These are phyloP conservation scores for Gnathonemus longibarbis DNA, from an alignment of 2,113 vertebrate genomes.

Conservation along the genomic window DNA sequence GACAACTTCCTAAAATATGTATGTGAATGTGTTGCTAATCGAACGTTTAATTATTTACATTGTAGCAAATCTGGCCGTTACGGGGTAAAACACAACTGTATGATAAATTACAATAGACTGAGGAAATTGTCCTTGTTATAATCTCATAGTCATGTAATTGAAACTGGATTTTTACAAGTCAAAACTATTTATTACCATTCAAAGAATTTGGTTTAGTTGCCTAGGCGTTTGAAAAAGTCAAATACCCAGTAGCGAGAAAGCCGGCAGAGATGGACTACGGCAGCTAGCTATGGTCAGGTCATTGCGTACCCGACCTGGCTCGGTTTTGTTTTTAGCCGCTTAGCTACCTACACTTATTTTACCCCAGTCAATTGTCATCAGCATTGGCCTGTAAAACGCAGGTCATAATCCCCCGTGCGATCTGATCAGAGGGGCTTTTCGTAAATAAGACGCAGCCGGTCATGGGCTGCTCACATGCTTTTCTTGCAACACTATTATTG, in stretches of 20 bases:
- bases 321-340: background rate
- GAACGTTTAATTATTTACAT: background rate
- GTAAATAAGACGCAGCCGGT: conserved; percentile 43
- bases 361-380: background rate
- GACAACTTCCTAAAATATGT: background rate
- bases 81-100: background rate
- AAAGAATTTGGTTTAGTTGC: background rate
- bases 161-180: background rate
- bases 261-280: background rate
- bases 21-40: background rate
- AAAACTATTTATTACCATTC: background rate
- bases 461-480: conserved; percentile 70
- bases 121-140: background rate
- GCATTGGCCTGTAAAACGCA: background rate
- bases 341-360: background rate
- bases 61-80: background rate
- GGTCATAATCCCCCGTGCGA: background rate
- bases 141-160: background rate
- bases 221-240: background rate
- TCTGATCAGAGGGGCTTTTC: background rate
- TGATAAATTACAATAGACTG: background rate
- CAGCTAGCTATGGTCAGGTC: background rate
- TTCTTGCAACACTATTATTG: conserved; percentile 62
- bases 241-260: background rate
- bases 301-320: background rate